These are phyloP conservation scores for Acleris sparsana DNA, from an alignment of 2,888 invertebrate species.

Conservation along the genomic window DNA sequence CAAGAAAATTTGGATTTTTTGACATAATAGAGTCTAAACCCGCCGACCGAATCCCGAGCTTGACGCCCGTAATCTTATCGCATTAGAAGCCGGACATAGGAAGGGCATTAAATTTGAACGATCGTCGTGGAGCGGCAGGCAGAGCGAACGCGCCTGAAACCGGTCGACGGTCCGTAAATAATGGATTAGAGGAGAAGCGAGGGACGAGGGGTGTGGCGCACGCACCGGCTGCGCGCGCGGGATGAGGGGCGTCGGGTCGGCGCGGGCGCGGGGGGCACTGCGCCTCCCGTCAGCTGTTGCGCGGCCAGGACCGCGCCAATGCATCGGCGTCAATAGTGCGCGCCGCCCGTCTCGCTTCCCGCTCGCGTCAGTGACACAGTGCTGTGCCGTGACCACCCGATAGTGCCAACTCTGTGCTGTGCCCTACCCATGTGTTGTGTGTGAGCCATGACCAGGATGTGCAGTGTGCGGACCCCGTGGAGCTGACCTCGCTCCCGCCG, in stretches of 20 bases:
- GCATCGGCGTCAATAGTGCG: constrained; percentile 77
- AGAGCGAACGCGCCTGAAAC: constrained; percentile 80
- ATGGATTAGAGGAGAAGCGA: constrained; percentile 80
- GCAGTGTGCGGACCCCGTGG: constrained; percentile 61
- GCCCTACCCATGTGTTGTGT: constrained; percentile 59
- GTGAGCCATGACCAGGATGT: constrained; percentile 70
- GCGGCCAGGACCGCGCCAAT: constrained; percentile 80
- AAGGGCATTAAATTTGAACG: constrained; percentile 82
- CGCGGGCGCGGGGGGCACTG: constrained; percentile 60
- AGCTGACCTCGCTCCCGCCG: constrained; percentile 72
- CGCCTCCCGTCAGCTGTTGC: constrained; percentile 84
- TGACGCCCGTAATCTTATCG: constrained; percentile 75
- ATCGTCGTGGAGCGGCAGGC: constrained; percentile 72
- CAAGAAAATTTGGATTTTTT: not conserved
- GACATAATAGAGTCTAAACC: constrained; percentile 32
- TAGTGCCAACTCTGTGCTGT: constrained; percentile 48
- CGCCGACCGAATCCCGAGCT: constrained; percentile 46
- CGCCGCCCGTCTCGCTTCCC: constrained; percentile 61
- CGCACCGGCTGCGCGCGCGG: constrained; percentile 76
- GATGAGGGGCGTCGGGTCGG: constrained; percentile 48
- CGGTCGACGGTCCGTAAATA: constrained; percentile 82
- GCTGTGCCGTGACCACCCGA: constrained; percentile 53
- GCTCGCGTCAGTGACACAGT: constrained; percentile 61
- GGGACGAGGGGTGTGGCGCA: constrained; percentile 67
- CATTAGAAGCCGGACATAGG: constrained; percentile 81